Percentiles rank a stretch among this genome's conserved stretches.
Conservation (phyloP, 1,140 invertebrate genomes). For the Potamilus streckersoni region DNA sequence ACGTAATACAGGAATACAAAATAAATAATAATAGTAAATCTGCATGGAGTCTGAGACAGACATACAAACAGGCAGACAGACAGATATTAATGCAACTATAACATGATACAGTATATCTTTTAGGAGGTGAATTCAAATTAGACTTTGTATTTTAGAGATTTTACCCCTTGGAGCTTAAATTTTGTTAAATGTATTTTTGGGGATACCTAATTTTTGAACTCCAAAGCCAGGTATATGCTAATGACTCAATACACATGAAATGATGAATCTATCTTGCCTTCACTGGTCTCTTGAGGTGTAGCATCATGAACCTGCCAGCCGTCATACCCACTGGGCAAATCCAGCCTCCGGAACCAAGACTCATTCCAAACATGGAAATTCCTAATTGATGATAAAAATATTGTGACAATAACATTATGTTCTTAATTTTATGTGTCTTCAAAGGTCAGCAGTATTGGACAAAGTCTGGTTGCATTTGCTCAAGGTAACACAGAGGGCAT, state of each 20-base stretch:
- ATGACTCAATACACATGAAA: no score
- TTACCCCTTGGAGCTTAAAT: neutral
- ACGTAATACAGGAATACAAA: neutral
- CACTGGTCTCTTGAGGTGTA: slow-evolving; percentile 83
- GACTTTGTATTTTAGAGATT: no score
- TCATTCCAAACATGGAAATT: slow-evolving; percentile 98
- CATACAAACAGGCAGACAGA: no score
- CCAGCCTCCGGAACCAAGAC: slow-evolving; percentile 89
- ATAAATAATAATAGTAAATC: neutral
- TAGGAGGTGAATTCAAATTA: no score
- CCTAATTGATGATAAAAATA: slow-evolving; percentile 58
- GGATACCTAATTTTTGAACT: no score
- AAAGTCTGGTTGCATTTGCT: neutral
- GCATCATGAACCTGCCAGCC: slow-evolving; percentile 83
- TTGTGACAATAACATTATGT: neutral
- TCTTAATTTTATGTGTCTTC: neutral
- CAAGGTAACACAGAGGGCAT: neutral
- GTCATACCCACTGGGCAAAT: slow-evolving; percentile 80
- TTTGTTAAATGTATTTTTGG: neutral
- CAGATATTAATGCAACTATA: no score
- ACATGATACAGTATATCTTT: no score
- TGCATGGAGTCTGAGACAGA: no score
- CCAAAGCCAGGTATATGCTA: no score
- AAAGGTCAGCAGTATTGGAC: neutral
- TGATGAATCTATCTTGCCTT: slow-evolving; percentile 39